Evolutionary conservation across 2,113 vertebrate species (phyloP).

Genomic region (Furnarius figulus): DNA sequence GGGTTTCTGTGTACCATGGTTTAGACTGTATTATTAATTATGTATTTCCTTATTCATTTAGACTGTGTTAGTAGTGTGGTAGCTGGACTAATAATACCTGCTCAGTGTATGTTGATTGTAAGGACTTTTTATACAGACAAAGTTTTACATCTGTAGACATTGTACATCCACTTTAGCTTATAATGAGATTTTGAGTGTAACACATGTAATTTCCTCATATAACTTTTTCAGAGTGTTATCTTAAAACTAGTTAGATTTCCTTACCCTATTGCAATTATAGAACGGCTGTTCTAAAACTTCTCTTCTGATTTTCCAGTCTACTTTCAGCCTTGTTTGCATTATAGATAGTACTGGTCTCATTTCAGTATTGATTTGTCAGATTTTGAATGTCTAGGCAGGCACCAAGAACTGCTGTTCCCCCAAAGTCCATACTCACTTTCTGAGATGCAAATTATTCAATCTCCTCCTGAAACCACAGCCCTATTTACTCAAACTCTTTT

Average conservation of each 20-base stretch:
- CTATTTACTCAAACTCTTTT: not conserved
- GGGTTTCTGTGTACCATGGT: not conserved
- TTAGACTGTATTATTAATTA: not conserved
- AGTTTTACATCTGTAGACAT: not conserved
- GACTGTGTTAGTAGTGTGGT: not conserved
- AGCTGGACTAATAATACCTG: not conserved
- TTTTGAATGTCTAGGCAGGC: not conserved
- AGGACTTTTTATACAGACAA: not conserved
- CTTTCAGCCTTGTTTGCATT: not conserved
- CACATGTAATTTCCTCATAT: not conserved
- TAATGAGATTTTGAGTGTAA: not conserved
- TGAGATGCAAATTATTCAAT: not conserved
- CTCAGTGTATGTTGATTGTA: not conserved
- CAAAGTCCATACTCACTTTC: not conserved
- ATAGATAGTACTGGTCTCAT: not conserved
- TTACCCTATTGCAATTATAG: not conserved
- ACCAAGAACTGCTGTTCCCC: not conserved
- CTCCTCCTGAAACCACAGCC: not conserved
- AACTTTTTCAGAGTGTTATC: not conserved
- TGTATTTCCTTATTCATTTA: not conserved
- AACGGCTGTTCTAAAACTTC: not conserved
- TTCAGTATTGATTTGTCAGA: not conserved
- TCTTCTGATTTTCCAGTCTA: not conserved
- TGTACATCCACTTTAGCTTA: not conserved
- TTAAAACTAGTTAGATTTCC: not conserved